phyloP scores from a whole-genome alignment of 1,140 invertebrate genomes.

The Sitobion miscanthi region DNA sequence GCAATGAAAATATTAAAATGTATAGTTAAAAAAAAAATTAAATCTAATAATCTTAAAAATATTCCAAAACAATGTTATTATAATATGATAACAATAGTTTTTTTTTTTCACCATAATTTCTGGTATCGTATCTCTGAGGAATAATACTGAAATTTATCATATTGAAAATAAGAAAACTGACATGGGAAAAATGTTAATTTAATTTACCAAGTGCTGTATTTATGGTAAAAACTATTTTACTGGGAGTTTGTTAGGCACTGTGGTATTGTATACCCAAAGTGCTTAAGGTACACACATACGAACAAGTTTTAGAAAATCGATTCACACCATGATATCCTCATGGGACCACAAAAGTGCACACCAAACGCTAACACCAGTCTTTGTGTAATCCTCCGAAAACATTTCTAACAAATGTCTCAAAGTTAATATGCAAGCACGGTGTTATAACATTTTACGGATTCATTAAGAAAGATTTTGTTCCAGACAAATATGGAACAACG shows the following conservation, averaged over 20 bases:
- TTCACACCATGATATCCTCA: neutral
- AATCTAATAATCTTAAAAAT: neutral
- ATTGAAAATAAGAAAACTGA: neutral
- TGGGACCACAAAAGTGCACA: neutral
- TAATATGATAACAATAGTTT: neutral
- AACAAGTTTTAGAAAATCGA: conserved; percentile 19
- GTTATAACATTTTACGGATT: neutral
- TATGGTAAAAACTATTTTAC: neutral
- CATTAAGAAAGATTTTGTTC: neutral
- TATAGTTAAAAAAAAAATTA: no score
- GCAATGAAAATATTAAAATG: no score
- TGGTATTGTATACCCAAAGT: neutral
- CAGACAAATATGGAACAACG: no score
- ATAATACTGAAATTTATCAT: neutral
- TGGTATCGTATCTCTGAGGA: no score
- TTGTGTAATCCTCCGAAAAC: neutral
- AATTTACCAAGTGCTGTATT: neutral
- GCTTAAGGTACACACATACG: neutral
- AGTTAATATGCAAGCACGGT: neutral
- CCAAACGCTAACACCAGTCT: neutral
- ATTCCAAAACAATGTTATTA: neutral
- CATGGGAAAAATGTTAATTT: neutral
- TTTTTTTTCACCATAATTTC: neutral
- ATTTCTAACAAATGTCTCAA: neutral
- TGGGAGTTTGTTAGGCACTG: neutral